phyloP scores from a whole-genome alignment of 2,113 vertebrate species.

The Neolamprologus hecqui region DNA sequence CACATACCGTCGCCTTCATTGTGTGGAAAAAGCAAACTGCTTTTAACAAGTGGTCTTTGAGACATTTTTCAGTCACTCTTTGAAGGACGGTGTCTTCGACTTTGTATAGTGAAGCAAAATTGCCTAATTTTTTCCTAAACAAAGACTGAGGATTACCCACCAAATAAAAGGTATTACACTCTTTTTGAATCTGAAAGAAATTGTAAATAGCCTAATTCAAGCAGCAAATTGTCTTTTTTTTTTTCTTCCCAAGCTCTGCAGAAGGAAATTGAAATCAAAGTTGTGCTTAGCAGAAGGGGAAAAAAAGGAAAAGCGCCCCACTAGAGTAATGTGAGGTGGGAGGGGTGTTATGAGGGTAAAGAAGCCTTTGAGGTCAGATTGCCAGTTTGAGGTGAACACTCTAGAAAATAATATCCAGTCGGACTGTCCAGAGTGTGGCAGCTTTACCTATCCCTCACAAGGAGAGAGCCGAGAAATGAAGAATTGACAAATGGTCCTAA shows the following conservation, averaged over 20 bases:
- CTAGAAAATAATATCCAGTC: constrained; percentile 37
- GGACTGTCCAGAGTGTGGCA: constrained; percentile 29
- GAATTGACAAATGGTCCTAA: constrained; percentile 66
- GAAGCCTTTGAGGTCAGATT: constrained; percentile 26
- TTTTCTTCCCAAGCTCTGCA: not conserved
- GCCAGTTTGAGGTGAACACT: constrained; percentile 12
- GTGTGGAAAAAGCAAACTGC: constrained; percentile 12
- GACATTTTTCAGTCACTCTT: not conserved
- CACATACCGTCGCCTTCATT: constrained; percentile 27
- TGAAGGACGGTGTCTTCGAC: not conserved
- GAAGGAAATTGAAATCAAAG: constrained; percentile 11
- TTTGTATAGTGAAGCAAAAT: not conserved
- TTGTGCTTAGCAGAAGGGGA: not conserved
- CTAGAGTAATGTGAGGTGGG: not conserved
- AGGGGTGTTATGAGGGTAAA: constrained; percentile 10
- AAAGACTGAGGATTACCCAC: constrained; percentile 16
- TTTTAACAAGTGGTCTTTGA: constrained; percentile 34
- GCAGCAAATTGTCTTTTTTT: constrained; percentile 8
- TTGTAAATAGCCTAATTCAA: constrained; percentile 14
- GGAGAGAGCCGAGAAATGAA: constrained; percentile 51
- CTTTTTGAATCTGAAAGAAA: constrained; percentile 23
- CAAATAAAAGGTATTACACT: constrained; percentile 6
- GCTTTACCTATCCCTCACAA: constrained; percentile 36
- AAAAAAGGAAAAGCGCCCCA: not conserved
- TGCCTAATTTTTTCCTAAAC: constrained; percentile 6